A percentile compares a stretch with the other conserved stretches of the same genome.
Conservation (phyloP, 2,888 invertebrate species). For the Philereme vetulata region DNA sequence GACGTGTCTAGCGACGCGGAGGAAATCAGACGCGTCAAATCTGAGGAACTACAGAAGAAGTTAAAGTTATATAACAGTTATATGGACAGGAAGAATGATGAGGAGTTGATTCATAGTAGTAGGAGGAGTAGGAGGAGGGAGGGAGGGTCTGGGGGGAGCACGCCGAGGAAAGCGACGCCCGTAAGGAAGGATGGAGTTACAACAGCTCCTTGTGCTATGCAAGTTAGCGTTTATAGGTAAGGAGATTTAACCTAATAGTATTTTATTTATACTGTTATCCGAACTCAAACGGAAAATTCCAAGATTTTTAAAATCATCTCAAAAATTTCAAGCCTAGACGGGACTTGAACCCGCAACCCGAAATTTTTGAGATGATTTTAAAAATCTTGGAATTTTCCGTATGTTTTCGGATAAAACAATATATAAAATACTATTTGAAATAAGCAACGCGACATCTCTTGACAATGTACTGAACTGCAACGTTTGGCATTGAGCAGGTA, state of each 20-base stretch:
- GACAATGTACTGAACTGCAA: no score
- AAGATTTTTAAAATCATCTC: no score
- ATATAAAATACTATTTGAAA: no score
- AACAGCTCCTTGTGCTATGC: constrained; percentile 67
- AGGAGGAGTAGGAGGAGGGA: constrained; percentile 65
- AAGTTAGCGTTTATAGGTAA: constrained; percentile 61
- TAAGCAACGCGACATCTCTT: no score
- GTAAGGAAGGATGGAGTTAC: constrained; percentile 52
- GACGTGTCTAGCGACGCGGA: constrained; percentile 66
- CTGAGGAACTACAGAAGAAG: constrained; percentile 74
- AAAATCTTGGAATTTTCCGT: no score
- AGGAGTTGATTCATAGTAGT: constrained; percentile 86
- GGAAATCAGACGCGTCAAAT: constrained; percentile 58
- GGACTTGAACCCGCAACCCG: no score
- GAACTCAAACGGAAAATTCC: no score
- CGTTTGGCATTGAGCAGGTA: no score
- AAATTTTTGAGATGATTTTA: no score
- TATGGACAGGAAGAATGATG: constrained; percentile 87
- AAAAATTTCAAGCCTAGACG: no score
- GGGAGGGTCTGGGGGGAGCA: constrained; percentile 54
- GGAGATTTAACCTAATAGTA: constrained; percentile 22
- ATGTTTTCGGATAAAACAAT: no score
- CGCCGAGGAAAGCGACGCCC: constrained; percentile 60
- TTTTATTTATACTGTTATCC: no score
- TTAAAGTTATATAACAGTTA: constrained; percentile 88